These are phyloP conservation scores for Xenopus petersii DNA, from an alignment of 2,797 vertebrate species.

Conservation along the genomic window DNA sequence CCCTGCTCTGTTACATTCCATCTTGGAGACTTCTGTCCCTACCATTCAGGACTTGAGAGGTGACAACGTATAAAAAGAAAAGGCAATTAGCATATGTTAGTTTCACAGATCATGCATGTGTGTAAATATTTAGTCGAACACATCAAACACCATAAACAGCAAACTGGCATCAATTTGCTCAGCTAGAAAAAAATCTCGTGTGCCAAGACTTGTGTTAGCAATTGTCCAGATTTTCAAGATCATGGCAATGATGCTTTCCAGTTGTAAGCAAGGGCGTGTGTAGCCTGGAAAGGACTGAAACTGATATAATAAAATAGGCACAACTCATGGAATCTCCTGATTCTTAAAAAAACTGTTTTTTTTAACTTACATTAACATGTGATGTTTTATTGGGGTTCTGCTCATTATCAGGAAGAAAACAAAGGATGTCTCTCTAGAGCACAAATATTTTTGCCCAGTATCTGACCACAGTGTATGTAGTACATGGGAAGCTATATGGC, in stretches of 20 bases:
- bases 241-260: not conserved
- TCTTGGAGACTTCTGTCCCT: constrained; percentile 32
- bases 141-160: not conserved
- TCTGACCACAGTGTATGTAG: no score
- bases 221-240: no score
- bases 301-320: no score
- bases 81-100: constrained; percentile 11
- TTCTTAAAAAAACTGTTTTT: no score
- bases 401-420: no score
- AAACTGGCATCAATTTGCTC: not conserved
- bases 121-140: not conserved
- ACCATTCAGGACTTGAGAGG: constrained; percentile 33
- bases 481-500: no score
- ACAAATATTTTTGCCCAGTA: no score
- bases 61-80: constrained; percentile 22
- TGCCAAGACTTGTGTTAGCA: not conserved
- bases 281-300: no score
- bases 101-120: not conserved
- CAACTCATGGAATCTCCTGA: no score
- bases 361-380: no score
- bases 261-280: not conserved
- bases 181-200: not conserved
- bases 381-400: no score
- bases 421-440: no score
- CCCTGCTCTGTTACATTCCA: constrained; percentile 29